A percentile compares a stretch with the other conserved stretches of the same genome.
phyloP scores from a whole-genome alignment of 2,888 invertebrate genomes.

The Dryadula phaetusa region DNA sequence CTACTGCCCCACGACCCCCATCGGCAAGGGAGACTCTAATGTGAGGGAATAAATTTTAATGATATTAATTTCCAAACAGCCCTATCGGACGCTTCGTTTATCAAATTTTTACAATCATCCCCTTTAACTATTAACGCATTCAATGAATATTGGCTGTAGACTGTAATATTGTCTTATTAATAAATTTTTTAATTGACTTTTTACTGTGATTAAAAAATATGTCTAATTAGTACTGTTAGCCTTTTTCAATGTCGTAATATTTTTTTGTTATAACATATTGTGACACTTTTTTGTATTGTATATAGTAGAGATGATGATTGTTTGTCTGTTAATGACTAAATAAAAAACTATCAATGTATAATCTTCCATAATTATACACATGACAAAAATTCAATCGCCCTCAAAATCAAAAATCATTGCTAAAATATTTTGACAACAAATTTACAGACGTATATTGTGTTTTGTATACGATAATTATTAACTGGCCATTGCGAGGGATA shows the following conservation, averaged over 20 bases:
- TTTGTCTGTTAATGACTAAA: no score
- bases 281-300: no score
- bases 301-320: no score
- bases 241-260: not conserved
- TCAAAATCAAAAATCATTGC: constrained; percentile 5
- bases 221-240: not conserved
- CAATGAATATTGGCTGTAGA: constrained; percentile 40
- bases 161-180: constrained; percentile 12
- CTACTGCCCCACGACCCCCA: constrained; percentile 45
- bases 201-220: constrained; percentile 3
- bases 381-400: not conserved
- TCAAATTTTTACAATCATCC: constrained; percentile 41
- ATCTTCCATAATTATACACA: not conserved
- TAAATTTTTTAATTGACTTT: not conserved
- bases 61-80: constrained; percentile 59
- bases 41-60: constrained; percentile 59
- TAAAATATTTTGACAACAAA: constrained; percentile 27
- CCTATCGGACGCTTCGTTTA: constrained; percentile 46
- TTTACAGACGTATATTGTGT: constrained; percentile 26
- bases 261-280: not conserved
- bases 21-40: constrained; percentile 47
- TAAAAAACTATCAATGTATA: no score
- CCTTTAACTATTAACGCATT: constrained; percentile 41
- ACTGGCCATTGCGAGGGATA: constrained; percentile 33
- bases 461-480: constrained; percentile 33